phyloP scores from a whole-genome alignment of 2,797 vertebrate species.

The Notolabrus celidotus region DNA sequence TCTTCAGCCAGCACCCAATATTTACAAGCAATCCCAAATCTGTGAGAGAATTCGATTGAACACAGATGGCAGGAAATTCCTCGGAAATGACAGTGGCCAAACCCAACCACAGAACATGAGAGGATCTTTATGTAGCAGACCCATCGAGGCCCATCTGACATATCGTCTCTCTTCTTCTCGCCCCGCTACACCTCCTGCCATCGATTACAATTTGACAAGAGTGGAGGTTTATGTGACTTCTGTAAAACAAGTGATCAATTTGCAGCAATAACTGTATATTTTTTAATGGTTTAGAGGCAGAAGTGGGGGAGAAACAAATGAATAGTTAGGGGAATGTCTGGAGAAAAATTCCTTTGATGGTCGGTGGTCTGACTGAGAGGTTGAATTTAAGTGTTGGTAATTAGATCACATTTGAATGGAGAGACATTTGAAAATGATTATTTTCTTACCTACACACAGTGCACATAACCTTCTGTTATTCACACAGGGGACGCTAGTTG shows the following conservation, averaged over 20 bases:
- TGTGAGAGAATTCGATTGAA: constrained; percentile 96
- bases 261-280: constrained; percentile 89
- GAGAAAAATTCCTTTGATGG: constrained; percentile 67
- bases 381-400: constrained; percentile 79
- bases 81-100: constrained; percentile 97
- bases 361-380: constrained; percentile 73
- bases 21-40: constrained; percentile 96
- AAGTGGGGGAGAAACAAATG: constrained; percentile 80
- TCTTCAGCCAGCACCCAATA: constrained; percentile 90
- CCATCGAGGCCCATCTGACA: constrained; percentile 85
- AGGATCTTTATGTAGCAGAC: constrained; percentile 88
- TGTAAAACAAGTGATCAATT: constrained; percentile 94
- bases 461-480: constrained; percentile 72
- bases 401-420: constrained; percentile 80
- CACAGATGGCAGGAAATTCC: constrained; percentile 99
- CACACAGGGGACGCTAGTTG: constrained; percentile 80
- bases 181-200: constrained; percentile 80
- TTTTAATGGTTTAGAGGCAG: constrained; percentile 65
- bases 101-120: constrained; percentile 94
- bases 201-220: constrained; percentile 88
- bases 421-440: constrained; percentile 85
- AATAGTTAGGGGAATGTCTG: constrained; percentile 71
- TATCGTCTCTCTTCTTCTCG: constrained; percentile 85
- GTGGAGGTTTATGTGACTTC: constrained; percentile 90
- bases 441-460: constrained; percentile 79